phyloP scores from a whole-genome alignment of 2,888 invertebrate species.

The Iphiclides podalirius region DNA sequence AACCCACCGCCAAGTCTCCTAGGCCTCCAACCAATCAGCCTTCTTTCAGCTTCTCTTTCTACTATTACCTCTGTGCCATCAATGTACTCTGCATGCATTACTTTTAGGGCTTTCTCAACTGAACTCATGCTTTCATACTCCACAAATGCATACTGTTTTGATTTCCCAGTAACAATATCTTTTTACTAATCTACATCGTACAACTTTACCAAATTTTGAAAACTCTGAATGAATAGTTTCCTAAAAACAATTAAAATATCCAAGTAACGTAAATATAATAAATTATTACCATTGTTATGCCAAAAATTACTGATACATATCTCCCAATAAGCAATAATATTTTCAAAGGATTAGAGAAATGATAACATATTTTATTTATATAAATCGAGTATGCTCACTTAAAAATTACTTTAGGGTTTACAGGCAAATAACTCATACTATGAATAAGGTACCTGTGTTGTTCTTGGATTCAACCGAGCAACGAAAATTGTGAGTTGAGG shows the following conservation, averaged over 20 bases:
- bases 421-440: too few relatives aligned
- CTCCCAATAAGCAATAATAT: too few relatives aligned
- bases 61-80: slow-evolving; percentile 85
- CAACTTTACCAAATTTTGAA: slow-evolving; percentile 83
- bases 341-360: too few relatives aligned
- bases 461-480: slow-evolving; percentile 84
- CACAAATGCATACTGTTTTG: slow-evolving; percentile 92
- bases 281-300: too few relatives aligned
- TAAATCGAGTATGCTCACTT: too few relatives aligned
- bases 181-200: slow-evolving; percentile 83
- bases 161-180: slow-evolving; percentile 91
- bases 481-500: slow-evolving; percentile 88
- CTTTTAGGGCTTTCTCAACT: slow-evolving; percentile 81
- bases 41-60: slow-evolving; percentile 87
- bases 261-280: too few relatives aligned
- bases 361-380: too few relatives aligned
- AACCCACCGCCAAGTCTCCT: slow-evolving; percentile 92
- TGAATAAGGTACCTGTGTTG: slow-evolving; percentile 82
- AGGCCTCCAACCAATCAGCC: slow-evolving; percentile 89
- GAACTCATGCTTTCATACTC: slow-evolving; percentile 84
- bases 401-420: too few relatives aligned
- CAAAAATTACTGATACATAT: too few relatives aligned
- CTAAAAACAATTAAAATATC: slow-evolving; percentile 48
- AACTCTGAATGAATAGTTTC: slow-evolving; percentile 78
- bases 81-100: slow-evolving; percentile 80